Base-by-base conservation (phyloP, 2,888 invertebrate genomes). In the Ectropis crepuscularia region DNA sequence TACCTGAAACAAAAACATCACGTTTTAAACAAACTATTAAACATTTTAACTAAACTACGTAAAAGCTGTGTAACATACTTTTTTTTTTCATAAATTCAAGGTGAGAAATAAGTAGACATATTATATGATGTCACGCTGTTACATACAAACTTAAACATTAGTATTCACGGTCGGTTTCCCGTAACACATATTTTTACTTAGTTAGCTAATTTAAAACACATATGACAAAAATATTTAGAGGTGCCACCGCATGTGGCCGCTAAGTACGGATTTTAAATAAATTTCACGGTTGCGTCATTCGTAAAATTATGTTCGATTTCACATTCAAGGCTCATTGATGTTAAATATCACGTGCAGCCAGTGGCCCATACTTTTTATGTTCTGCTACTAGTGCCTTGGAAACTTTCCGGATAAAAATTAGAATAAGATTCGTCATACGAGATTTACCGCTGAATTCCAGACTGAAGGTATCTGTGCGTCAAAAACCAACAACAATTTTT, bases 111-210 rank as follows among this genome's bases (percentile, higher is more conserved):
- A 10, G 7, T 41, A 10, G 43, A 45, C 37, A 53, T 43, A 42
- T 53, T 43, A 42, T 53, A 53, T 57, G 16, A 41, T 42, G 39
- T 57, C 42, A 62, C 36, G 28, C 10, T 46, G 50, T 46, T 50
- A 16, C 50, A 57, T n/a, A 55, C 11, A 38, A 48, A n/a, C 37
- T 53, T 53, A 46, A 39, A 38, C 45, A 39, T 50, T 12, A 51
- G 12, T n/a, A 57, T 48, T 68, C 63, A 65, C 54, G 68, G 57
- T 63, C 54, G 57, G 46, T 39, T 57, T 50, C 38, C 16, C 47
- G 28, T 65, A 45, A 68, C 63, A 68, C 51, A 58, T 50, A 53
- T 58, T 54, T 57, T 58, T 54, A 61, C 61, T 67, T 54, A 61
- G 51, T 50, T 57, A 10, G 47, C 53, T 37, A 54, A 57, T 36